These are phyloP conservation scores for Porites rus DNA, from an alignment of 92 coral and sea anemone species.

Conservation along the genomic window DNA sequence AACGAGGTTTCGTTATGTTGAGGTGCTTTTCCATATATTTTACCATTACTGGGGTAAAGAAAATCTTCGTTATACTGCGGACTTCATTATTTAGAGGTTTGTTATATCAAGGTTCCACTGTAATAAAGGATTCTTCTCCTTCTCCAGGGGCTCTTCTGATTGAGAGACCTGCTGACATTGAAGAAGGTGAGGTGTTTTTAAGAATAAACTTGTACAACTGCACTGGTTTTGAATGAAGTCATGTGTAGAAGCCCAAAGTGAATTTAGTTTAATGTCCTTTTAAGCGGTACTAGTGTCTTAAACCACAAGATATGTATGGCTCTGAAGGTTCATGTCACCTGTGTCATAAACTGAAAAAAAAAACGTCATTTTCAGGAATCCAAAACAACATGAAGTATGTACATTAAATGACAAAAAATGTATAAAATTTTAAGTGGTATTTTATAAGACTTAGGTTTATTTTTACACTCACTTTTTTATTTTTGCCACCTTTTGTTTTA, in stretches of 20 bases:
- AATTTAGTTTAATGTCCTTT: background rate
- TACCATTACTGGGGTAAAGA: too few relatives aligned
- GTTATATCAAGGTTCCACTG: background rate
- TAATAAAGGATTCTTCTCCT: background rate
- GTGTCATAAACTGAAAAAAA: background rate
- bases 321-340: background rate
- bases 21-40: too few relatives aligned
- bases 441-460: background rate
- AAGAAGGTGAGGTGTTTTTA: constrained; percentile 75
- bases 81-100: background rate
- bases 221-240: too few relatives aligned
- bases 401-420: too few relatives aligned
- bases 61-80: too few relatives aligned
- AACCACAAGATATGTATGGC: too few relatives aligned
- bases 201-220: too few relatives aligned
- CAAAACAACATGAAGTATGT: too few relatives aligned
- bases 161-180: constrained; percentile 98
- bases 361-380: too few relatives aligned
- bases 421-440: too few relatives aligned
- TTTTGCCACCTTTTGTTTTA: background rate
- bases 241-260: background rate
- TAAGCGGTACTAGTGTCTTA: too few relatives aligned
- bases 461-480: background rate
- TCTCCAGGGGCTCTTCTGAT: constrained; percentile 88
- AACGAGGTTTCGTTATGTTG: too few relatives aligned